Evolutionary conservation across 1,140 invertebrate genomes (phyloP).

Genomic region (Spodoptera litura): DNA sequence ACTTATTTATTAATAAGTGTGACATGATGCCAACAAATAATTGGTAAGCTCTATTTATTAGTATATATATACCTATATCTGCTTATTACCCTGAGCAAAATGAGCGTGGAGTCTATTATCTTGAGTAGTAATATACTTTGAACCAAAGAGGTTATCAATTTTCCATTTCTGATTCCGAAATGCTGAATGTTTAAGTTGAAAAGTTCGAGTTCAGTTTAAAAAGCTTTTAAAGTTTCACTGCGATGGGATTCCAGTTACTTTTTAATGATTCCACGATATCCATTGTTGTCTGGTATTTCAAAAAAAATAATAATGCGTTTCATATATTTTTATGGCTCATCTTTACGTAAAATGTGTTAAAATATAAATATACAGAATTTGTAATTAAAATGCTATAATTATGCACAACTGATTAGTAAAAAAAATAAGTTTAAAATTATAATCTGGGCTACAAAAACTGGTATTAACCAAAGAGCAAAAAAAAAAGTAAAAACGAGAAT

Average conservation of each 20-base stretch:
- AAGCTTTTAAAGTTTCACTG: conserved; percentile 27
- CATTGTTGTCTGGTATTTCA: not conserved
- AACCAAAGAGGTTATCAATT: not conserved
- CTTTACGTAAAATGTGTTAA: no score
- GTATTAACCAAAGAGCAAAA: not conserved
- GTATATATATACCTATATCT: no score
- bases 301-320: not conserved
- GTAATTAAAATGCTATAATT: no score
- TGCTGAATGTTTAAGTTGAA: conserved; percentile 23
- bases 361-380: no score
- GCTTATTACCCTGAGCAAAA: no score
- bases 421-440: no score
- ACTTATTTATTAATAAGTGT: no score
- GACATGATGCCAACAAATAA: no score
- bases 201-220: conserved; percentile 23
- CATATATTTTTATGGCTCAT: no score
- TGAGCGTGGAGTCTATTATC: no score
- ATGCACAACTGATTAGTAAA: no score
- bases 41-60: no score
- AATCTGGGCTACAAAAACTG: not conserved
- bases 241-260: conserved; percentile 9
- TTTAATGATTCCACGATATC: conserved; percentile 13
- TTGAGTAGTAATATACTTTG: not conserved
- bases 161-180: conserved; percentile 3
- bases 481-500: not conserved